Evolutionary conservation across 1,140 invertebrate species (phyloP).

Genomic region (Brachionus plicatilis): DNA sequence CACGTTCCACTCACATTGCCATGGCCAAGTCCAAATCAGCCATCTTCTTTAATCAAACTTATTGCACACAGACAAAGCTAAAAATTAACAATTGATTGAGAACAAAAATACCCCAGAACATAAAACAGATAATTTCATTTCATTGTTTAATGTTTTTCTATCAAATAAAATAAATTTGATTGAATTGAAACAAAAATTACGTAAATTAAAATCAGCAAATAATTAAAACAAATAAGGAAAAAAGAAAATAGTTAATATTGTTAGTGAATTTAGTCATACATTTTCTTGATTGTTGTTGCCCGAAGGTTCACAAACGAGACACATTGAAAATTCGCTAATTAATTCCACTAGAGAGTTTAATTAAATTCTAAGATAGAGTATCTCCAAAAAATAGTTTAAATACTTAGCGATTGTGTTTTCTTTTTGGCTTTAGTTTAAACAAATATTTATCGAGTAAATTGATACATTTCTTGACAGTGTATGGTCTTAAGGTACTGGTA

Average conservation of each 20-base stretch:
- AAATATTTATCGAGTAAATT: neutral
- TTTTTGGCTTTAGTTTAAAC: slow-evolving; percentile 1
- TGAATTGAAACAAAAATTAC: neutral
- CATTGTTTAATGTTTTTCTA: neutral
- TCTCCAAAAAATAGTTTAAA: neutral
- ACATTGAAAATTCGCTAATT: neutral
- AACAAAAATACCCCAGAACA: neutral
- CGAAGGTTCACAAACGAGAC: neutral
- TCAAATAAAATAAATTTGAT: neutral
- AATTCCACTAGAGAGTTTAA: neutral
- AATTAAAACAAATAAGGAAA: neutral
- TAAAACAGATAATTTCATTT: neutral
- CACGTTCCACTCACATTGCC: neutral
- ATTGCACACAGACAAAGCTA: neutral
- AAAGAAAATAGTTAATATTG: neutral
- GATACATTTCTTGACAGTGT: neutral
- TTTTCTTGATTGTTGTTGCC: neutral
- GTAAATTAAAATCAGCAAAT: neutral
- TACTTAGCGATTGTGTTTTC: neutral
- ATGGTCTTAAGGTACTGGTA: neutral
- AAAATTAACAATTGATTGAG: neutral
- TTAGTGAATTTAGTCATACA: neutral
- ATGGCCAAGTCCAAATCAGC: neutral
- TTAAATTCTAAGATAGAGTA: neutral
- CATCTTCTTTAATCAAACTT: too few species aligned